A percentile compares a stretch with the other conserved stretches of the same genome.
Conservation (phyloP, 2,113 vertebrate species). For the Silurus glanis region DNA sequence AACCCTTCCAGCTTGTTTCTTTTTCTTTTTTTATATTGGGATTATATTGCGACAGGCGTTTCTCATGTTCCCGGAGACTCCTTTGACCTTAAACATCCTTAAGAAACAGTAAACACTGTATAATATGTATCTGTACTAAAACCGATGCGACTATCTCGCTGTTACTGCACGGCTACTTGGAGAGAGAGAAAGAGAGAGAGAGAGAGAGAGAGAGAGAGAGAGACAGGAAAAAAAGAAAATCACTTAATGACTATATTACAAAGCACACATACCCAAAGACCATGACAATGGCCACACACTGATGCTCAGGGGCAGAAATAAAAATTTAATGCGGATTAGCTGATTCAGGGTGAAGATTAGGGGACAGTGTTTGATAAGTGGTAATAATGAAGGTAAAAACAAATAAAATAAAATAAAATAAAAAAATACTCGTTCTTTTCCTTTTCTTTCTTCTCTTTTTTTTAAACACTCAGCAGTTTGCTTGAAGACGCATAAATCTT, state of each 20-base stretch:
- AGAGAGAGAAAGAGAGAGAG: not conserved
- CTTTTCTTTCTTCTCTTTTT: constrained; percentile 57
- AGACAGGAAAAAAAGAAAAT: constrained; percentile 53
- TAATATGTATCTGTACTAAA: constrained; percentile 60
- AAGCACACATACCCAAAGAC: constrained; percentile 50
- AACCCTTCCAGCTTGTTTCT: not conserved
- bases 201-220: too few relatives aligned
- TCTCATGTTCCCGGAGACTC: constrained; percentile 46
- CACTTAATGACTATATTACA: constrained; percentile 67
- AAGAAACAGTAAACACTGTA: constrained; percentile 56
- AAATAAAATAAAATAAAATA: not conserved
- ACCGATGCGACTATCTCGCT: constrained; percentile 61
- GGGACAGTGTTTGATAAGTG: constrained; percentile 43
- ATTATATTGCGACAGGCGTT: constrained; percentile 46
- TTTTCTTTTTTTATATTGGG: not conserved
- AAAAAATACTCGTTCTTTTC: constrained; percentile 48
- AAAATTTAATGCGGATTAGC: constrained; percentile 52
- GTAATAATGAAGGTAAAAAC: constrained; percentile 14
- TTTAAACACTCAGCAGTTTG: constrained; percentile 64
- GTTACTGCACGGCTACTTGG: constrained; percentile 47
- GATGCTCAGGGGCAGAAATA: constrained; percentile 48
- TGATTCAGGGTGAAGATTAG: constrained; percentile 37
- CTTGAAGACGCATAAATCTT: constrained; percentile 74
- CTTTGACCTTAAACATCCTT: constrained; percentile 47
- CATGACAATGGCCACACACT: constrained; percentile 40